phyloP scores from a whole-genome alignment of 2,888 invertebrate species.

The Seira musarum region DNA sequence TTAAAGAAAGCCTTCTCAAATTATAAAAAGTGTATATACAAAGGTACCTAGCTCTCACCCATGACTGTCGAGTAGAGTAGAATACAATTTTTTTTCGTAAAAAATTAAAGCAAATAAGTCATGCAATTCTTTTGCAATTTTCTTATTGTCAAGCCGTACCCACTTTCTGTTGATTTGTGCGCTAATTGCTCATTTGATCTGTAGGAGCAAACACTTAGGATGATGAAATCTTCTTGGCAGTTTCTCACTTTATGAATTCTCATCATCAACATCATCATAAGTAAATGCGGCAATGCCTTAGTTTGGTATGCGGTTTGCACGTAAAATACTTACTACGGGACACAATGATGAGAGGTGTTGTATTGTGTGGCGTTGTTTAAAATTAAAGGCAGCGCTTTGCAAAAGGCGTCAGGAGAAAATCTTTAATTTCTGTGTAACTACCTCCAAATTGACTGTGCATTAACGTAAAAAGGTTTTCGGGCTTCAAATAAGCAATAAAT shows the following conservation, averaged over 20 bases:
- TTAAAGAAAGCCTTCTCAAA: not conserved
- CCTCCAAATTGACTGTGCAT: slow-evolving; percentile 8
- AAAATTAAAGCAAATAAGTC: slow-evolving; percentile 38
- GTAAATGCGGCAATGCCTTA: too few species aligned
- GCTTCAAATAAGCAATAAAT: slow-evolving; percentile 49
- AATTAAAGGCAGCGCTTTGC: too few species aligned
- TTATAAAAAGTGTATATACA: not conserved
- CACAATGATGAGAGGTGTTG: too few species aligned
- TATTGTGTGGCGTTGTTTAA: too few species aligned
- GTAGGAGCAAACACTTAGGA: not conserved
- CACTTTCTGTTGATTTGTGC: slow-evolving; percentile 24
- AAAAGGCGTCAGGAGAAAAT: not conserved
- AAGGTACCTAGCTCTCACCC: not conserved
- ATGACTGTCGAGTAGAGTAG: not conserved
- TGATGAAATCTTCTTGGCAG: slow-evolving; percentile 18
- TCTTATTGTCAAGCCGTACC: slow-evolving; percentile 28
- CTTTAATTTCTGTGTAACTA: not conserved
- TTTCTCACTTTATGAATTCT: slow-evolving; percentile 20
- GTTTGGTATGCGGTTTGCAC: too few species aligned
- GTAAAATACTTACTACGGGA: too few species aligned
- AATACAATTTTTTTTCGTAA: slow-evolving; percentile 26
- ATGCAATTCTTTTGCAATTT: slow-evolving; percentile 23
- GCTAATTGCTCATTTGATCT: slow-evolving; percentile 11
- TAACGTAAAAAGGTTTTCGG: not conserved
- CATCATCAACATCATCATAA: too few species aligned